A percentile compares a stretch with the other conserved stretches of the same genome.
phyloP scores from a whole-genome alignment of 2,113 vertebrate genomes.

The Halcyon senegalensis region DNA sequence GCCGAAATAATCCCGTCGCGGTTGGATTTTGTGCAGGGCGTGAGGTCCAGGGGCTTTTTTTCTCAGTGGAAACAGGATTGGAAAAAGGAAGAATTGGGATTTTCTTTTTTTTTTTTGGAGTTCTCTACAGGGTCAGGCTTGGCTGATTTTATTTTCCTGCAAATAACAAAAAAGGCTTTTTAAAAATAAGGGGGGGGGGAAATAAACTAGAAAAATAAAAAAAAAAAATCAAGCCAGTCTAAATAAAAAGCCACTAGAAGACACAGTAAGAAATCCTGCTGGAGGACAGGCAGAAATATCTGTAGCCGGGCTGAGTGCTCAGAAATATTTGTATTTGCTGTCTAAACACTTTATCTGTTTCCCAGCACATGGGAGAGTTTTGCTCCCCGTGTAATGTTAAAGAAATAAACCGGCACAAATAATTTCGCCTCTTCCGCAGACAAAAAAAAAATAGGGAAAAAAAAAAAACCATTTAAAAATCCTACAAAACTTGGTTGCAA shows the following conservation, averaged over 20 bases:
- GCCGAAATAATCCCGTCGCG: constrained; percentile 3
- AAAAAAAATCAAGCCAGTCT: neutral
- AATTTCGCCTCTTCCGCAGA: neutral
- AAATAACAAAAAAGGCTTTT: constrained; percentile 35
- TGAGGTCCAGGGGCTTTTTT: neutral
- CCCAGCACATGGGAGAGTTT: constrained; percentile 44
- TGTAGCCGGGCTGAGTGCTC: neutral
- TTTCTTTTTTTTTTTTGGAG: constrained; percentile 1
- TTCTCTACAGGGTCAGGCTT: constrained; percentile 36
- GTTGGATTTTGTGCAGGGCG: constrained; percentile 26
- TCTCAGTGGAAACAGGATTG: constrained; percentile 21
- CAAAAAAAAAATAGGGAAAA: neutral
- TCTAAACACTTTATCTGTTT: constrained; percentile 50
- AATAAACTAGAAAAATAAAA: neutral
- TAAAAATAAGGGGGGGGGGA: neutral
- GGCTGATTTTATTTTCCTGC: constrained; percentile 20
- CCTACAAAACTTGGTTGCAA: neutral
- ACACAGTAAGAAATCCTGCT: neutral
- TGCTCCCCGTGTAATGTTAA: neutral
- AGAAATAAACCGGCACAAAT: constrained; percentile 8
- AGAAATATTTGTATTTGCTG: constrained; percentile 60
- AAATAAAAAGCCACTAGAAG: constrained; percentile 28
- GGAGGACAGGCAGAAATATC: constrained; percentile 11
- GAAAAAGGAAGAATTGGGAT: constrained; percentile 26
- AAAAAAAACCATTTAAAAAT: neutral